These are phyloP conservation scores for Lampris incognitus DNA, from an alignment of 2,113 vertebrate genomes.

Conservation along the genomic window DNA sequence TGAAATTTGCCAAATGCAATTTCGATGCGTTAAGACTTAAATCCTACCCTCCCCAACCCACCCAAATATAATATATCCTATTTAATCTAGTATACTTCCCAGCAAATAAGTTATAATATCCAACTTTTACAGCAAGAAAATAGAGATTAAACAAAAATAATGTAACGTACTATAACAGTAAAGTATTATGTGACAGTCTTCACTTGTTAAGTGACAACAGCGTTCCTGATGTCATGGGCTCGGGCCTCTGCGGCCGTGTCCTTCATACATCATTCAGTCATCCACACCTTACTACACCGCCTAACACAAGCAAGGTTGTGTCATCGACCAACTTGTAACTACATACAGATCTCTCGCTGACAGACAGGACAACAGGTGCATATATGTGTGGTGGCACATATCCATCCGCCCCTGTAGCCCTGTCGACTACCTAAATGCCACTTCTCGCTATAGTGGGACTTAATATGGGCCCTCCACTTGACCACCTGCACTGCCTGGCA, in stretches of 20 bases:
- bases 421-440: conserved; percentile 71
- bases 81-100: conserved; percentile 73
- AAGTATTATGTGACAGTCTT: conserved; percentile 58
- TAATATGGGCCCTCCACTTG: conserved; percentile 73
- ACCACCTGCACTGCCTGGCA: conserved; percentile 77
- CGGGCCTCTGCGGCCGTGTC: conserved; percentile 19
- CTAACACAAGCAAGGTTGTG: conserved; percentile 16
- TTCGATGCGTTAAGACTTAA: conserved; percentile 83
- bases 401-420: background rate
- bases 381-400: conserved; percentile 20
- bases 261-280: conserved; percentile 80
- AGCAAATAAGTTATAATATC: conserved; percentile 76
- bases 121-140: conserved; percentile 78
- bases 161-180: conserved; percentile 68
- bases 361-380: conserved; percentile 28
- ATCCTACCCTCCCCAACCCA: conserved; percentile 68
- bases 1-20: conserved; percentile 74
- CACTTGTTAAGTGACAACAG: conserved; percentile 65
- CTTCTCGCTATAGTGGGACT: conserved; percentile 85
- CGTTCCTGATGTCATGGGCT: conserved; percentile 59
- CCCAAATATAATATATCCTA: conserved; percentile 68
- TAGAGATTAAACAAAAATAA: conserved; percentile 71
- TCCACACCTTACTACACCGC: conserved; percentile 49
- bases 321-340: conserved; percentile 1
- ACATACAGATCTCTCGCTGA: background rate